These are phyloP conservation scores for Aphelenchoides bicaudatus DNA, from an alignment of 2,888 invertebrate genomes.

Conservation along the genomic window DNA sequence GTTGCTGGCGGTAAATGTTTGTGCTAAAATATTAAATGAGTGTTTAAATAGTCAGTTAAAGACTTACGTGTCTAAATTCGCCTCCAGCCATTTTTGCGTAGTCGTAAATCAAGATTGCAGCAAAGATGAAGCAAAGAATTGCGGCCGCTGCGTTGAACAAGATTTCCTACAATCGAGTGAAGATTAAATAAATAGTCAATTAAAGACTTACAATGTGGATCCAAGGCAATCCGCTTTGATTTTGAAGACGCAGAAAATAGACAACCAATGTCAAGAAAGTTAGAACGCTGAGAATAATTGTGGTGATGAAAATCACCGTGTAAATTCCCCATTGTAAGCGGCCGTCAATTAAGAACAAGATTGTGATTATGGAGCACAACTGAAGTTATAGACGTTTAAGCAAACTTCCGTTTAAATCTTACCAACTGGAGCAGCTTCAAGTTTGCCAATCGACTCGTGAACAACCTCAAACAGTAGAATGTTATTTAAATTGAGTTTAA, in stretches of 20 bases:
- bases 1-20: conserved; percentile 29
- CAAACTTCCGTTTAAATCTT: not conserved
- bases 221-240: conserved; percentile 29
- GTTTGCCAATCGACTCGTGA: conserved; percentile 33
- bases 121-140: conserved; percentile 24
- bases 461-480: no score
- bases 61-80: conserved; percentile 35
- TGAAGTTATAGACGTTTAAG: conserved; percentile 3
- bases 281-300: conserved; percentile 29
- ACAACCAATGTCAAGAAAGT: conserved; percentile 33
- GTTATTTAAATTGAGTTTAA: no score
- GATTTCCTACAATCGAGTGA: conserved; percentile 28
- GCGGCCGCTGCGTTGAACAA: conserved; percentile 30
- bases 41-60: no score
- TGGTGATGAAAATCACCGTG: conserved; percentile 19
- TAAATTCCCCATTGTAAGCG: conserved; percentile 30
- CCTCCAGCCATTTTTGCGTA: conserved; percentile 29
- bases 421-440: conserved; percentile 40
- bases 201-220: conserved; percentile 26
- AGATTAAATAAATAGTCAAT: not conserved
- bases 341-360: conserved; percentile 33
- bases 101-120: conserved; percentile 31
- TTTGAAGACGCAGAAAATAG: conserved; percentile 32
- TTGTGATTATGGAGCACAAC: conserved; percentile 26
- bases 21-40: no score